Percentiles rank a stretch among this genome's conserved stretches.
phyloP scores from a whole-genome alignment of 2,888 invertebrate genomes.

The Eilema sororculum region DNA sequence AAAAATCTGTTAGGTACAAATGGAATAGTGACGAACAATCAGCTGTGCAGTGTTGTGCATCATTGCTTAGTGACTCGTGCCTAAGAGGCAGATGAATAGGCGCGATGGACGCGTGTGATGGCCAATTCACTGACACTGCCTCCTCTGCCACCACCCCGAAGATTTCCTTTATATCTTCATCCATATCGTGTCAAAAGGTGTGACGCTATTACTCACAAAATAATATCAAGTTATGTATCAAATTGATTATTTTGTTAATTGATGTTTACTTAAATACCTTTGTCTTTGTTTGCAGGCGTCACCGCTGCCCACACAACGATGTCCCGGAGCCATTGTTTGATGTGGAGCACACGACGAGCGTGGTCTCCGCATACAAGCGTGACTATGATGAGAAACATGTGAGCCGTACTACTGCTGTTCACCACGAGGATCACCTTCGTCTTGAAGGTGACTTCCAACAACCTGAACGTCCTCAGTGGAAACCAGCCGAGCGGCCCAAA shows the following conservation, averaged over 20 bases:
- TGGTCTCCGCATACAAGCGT: slow-evolving; percentile 88
- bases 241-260: neutral
- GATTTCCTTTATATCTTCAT: slow-evolving; percentile 73
- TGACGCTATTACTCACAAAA: slow-evolving; percentile 25
- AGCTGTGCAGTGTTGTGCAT: slow-evolving; percentile 52
- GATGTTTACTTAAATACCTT: neutral
- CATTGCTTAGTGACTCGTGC: slow-evolving; percentile 52
- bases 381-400: slow-evolving; percentile 90
- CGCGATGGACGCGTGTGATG: slow-evolving; percentile 82
- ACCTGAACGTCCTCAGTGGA: slow-evolving; percentile 81
- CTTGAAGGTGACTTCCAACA: slow-evolving; percentile 90
- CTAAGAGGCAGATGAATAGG: slow-evolving; percentile 53
- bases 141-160: slow-evolving; percentile 75
- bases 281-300: slow-evolving; percentile 88
- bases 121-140: slow-evolving; percentile 80
- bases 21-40: slow-evolving; percentile 26
- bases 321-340: slow-evolving; percentile 87
- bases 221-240: neutral
- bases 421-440: slow-evolving; percentile 90
- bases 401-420: slow-evolving; percentile 86
- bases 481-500: slow-evolving; percentile 87
- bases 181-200: slow-evolving; percentile 81
- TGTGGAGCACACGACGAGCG: slow-evolving; percentile 85
- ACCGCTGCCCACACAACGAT: slow-evolving; percentile 93
- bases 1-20: neutral